Base-by-base conservation (phyloP, 1,140 invertebrate species). In the Arctopsyche grandis region DNA sequence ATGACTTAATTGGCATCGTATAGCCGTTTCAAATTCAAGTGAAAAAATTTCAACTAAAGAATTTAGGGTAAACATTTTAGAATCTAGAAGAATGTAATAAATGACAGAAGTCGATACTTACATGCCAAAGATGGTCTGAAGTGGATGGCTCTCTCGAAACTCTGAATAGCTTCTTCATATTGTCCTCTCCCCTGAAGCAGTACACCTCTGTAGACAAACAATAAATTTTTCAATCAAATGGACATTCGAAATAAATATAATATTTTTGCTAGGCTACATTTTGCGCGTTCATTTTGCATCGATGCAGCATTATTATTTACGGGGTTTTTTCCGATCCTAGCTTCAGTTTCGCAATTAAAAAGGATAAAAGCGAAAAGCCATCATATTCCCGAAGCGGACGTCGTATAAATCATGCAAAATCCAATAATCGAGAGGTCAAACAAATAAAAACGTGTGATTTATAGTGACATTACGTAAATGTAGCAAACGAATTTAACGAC, bases 41-140 rank as follows among this genome's bases (percentile, higher is more conserved):
- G 7, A 38, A 1, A 38, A 7, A 38, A 38, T 38, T 4, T 38
- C 29, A 38, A n/a, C n/a, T 7, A 38, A 7, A 38, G 29, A 1
- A 38, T 4, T 38, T 38, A 38, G 29, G 1, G 29, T 38, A 4
- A 7, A 38, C 3, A 38, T 7, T 7, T 38, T n/a, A n/a, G n/a
- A n/a, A n/a, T 38, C 29, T 38, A 1, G 7, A 38, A 44, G 29
- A 44, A 52, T 1, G 73, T 58, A 75, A 75, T 75, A 75, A 75
- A 75, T 76, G 29, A 69, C 38, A 52, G 78, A 76, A 76, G 74
- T 10, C 14, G 74, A 76, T 21, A 95, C 96, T 96, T 91, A 99
- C 97, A 91, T 86, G 97, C 96, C 87, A 99, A 91, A 79, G 96
- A 95, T 69, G 97, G 97, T 86, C 98, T 91, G 88, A 95, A 99